Conservation (phyloP, 2,888 invertebrate genomes). For the Enchytraeus crypticus region DNA sequence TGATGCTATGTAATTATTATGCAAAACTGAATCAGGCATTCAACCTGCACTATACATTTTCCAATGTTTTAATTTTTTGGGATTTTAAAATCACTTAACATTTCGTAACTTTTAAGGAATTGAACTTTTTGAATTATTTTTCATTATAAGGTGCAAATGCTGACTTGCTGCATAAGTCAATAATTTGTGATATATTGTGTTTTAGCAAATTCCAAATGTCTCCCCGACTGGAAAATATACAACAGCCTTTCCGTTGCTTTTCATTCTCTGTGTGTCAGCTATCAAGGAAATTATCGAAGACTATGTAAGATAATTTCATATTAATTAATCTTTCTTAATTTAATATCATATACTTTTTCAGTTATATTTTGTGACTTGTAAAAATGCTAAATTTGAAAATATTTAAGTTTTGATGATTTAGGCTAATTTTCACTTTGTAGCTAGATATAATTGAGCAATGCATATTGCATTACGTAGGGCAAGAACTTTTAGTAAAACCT, state of each 20-base stretch:
- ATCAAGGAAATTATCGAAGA: constrained; percentile 98
- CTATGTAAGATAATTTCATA: constrained; percentile 60
- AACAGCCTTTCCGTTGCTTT: constrained; percentile 89
- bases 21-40: too few relatives aligned
- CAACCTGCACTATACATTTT: too few relatives aligned
- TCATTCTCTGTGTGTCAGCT: constrained; percentile 91
- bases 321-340: background rate
- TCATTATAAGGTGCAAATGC: too few relatives aligned
- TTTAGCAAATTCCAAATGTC: constrained; percentile 95
- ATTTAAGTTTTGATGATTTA: background rate
- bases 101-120: too few relatives aligned
- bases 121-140: too few relatives aligned
- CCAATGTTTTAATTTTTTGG: too few relatives aligned
- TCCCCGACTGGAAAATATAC: constrained; percentile 98
- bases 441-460: background rate
- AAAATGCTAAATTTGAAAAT: background rate
- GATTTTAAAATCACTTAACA: too few relatives aligned
- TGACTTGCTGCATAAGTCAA: too few relatives aligned
- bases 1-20: too few relatives aligned
- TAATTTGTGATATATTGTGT: background rate
- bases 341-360: background rate
- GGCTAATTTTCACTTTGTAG: background rate
- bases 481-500: too few relatives aligned
- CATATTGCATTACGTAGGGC: too few relatives aligned
- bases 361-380: background rate